Conservation (phyloP, 2,113 vertebrate genomes). For the Callithrix jacchus region DNA sequence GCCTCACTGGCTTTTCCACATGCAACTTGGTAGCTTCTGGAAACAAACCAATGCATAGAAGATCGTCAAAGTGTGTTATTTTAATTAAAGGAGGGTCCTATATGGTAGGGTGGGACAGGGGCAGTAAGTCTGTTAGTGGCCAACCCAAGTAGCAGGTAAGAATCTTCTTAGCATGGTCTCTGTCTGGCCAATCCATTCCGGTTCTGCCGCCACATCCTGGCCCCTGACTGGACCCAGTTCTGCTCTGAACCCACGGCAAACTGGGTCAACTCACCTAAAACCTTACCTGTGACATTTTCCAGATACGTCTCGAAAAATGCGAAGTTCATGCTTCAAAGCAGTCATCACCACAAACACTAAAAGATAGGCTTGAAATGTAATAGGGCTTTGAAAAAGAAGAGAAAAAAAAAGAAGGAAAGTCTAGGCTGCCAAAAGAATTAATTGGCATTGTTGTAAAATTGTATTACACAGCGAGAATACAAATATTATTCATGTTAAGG, state of each 20-base stretch:
- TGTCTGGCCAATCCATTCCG: neutral
- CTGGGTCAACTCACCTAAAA: neutral
- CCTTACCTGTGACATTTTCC: neutral
- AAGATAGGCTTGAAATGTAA: slow-evolving; percentile 24
- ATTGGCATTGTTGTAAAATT: slow-evolving; percentile 61
- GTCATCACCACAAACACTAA: neutral
- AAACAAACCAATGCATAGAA: slow-evolving; percentile 54
- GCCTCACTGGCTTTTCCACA: slow-evolving; percentile 55
- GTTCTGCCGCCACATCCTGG: neutral
- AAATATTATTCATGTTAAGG: slow-evolving; percentile 66
- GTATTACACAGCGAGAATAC: slow-evolving; percentile 53
- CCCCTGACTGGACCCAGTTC: neutral
- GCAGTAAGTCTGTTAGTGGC: neutral
- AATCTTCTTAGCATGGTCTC: neutral
- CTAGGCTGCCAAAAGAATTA: slow-evolving; percentile 48
- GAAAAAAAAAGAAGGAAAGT: slow-evolving; percentile 9
- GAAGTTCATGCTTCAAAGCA: slow-evolving; percentile 8
- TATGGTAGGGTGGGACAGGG: neutral
- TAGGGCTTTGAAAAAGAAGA: slow-evolving; percentile 16
- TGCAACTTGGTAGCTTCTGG: slow-evolving; percentile 52
- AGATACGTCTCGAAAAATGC: neutral
- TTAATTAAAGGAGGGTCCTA: slow-evolving; percentile 44
- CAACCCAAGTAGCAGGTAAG: neutral
- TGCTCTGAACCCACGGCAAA: neutral
- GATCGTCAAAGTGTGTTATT: slow-evolving; percentile 49